Evolutionary conservation across 2,113 vertebrate species (phyloP).

Genomic region (Archilochus colubris): DNA sequence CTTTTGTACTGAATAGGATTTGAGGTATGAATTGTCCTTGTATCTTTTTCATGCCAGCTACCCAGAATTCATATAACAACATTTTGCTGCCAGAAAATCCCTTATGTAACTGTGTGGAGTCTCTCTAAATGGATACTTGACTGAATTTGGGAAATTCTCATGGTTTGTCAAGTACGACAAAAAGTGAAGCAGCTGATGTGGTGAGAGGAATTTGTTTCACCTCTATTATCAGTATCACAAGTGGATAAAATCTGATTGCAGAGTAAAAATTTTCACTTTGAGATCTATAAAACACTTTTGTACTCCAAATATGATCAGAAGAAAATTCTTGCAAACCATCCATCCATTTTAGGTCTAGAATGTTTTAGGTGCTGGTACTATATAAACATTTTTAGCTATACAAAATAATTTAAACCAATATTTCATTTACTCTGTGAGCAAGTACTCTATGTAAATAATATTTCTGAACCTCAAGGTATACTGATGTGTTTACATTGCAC

Average conservation of each 20-base stretch:
- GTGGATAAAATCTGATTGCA: background rate
- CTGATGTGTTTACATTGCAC: background rate
- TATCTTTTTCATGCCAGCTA: background rate
- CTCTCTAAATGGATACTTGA: background rate
- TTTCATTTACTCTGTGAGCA: background rate
- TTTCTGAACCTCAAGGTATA: background rate
- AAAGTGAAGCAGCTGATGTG: background rate
- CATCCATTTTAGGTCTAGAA: background rate
- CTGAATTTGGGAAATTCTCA: background rate
- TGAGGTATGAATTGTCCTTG: background rate
- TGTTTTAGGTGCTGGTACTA: background rate
- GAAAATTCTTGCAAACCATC: background rate
- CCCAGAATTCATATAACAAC: background rate
- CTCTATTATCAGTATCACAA: background rate
- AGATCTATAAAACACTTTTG: background rate
- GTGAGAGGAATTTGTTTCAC: background rate
- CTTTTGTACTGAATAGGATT: background rate
- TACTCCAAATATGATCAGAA: background rate
- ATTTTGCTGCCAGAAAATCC: background rate
- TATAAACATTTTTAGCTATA: background rate
- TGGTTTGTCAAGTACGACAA: background rate
- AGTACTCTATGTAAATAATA: background rate
- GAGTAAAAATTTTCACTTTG: background rate
- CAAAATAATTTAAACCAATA: background rate
- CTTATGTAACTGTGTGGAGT: background rate